Conservation (phyloP, 2,888 invertebrate genomes). For the Ormyrus rosae region DNA sequence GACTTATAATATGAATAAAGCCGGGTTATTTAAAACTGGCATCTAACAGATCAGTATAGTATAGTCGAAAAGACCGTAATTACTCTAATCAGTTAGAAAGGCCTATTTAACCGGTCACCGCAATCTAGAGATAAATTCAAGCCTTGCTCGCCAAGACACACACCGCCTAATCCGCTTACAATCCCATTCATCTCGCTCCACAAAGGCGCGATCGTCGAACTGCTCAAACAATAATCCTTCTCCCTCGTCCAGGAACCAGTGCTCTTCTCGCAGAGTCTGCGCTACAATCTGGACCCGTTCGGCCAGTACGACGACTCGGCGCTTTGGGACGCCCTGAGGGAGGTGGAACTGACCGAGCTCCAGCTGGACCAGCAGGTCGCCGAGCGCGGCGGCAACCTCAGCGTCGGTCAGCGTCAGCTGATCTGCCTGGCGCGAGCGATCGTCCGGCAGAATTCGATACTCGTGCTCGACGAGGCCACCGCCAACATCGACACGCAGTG, state of each 20-base stretch:
- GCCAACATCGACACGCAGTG: constrained; percentile 83
- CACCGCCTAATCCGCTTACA: no score
- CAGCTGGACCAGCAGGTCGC: constrained; percentile 78
- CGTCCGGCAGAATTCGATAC: constrained; percentile 79
- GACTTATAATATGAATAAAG: no score
- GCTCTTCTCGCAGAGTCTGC: constrained; percentile 82
- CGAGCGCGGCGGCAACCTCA: constrained; percentile 80
- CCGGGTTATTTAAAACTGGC: no score
- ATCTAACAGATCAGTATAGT: no score
- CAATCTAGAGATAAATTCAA: no score
- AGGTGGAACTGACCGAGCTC: constrained; percentile 78
- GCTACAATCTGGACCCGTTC: constrained; percentile 86
- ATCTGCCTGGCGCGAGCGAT: constrained; percentile 83
- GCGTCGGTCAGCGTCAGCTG: constrained; percentile 83
- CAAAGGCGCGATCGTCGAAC: no score
- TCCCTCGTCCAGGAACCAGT: constrained; percentile 80
- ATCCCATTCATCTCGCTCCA: no score
- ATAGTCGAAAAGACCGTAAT: no score
- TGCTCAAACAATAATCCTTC: no score
- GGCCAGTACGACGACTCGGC: constrained; percentile 79
- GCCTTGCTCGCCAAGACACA: no score
- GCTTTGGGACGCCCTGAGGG: constrained; percentile 81
- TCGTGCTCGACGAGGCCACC: constrained; percentile 84
- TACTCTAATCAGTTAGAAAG: no score
- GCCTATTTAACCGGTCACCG: no score